Evolutionary conservation across 2,888 invertebrate species (phyloP).

Genomic region (Pammene aurita): DNA sequence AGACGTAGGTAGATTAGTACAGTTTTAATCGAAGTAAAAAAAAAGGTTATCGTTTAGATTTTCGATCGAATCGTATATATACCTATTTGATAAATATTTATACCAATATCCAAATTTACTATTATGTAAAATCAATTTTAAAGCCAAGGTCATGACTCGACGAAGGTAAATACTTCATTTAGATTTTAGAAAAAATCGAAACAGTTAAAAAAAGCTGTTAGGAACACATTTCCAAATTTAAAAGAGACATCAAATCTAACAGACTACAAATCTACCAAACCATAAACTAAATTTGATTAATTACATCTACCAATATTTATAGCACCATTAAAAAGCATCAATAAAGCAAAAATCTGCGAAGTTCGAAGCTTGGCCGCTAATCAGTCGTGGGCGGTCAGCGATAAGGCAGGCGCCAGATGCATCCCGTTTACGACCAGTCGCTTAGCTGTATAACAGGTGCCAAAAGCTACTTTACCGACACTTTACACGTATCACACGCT

Average conservation of each 20-base stretch:
- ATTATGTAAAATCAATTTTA: too few relatives aligned
- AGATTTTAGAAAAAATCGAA: neutral
- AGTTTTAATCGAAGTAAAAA: neutral
- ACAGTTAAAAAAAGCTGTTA: neutral
- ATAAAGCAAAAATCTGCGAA: conserved; percentile 22
- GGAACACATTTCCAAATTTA: neutral
- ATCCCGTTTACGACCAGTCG: conserved; percentile 58
- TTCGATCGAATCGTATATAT: too few relatives aligned
- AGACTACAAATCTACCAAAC: neutral
- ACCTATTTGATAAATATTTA: too few relatives aligned
- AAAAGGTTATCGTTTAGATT: neutral
- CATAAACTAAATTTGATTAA: conserved; percentile 19
- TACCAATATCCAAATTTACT: too few relatives aligned
- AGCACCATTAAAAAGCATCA: conserved; percentile 7
- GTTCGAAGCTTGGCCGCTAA: conserved; percentile 17
- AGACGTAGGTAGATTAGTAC: neutral
- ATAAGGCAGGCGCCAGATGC: conserved; percentile 72
- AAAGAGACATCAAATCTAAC: neutral
- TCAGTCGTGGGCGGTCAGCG: conserved; percentile 41
- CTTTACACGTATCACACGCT: conserved; percentile 71
- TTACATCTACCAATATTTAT: conserved; percentile 11
- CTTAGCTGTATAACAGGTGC: conserved; percentile 62
- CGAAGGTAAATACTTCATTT: neutral
- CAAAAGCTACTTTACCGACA: conserved; percentile 77
- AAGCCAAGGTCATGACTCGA: too few relatives aligned